Conservation (phyloP, 2,113 vertebrate genomes). For the Gila orcuttii region DNA sequence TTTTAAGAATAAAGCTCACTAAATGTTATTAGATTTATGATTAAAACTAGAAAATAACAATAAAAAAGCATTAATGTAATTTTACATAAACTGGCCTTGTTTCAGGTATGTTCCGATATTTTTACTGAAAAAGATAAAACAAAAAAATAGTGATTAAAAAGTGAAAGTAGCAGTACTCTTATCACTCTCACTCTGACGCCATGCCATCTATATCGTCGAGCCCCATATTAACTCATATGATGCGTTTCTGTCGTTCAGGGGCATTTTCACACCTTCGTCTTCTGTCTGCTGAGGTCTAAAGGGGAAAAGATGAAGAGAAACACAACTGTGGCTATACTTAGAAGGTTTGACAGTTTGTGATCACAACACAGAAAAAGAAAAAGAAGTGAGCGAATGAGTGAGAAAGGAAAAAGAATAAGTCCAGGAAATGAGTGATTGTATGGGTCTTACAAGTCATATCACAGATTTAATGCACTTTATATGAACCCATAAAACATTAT, state of each 20-base stretch:
- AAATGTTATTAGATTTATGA: not conserved
- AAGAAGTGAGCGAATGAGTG: not conserved
- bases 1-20: not conserved
- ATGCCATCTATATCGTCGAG: not conserved
- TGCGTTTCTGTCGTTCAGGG: slow-evolving; percentile 5
- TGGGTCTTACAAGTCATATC: not conserved
- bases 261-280: slow-evolving; percentile 17
- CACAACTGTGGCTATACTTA: slow-evolving; percentile 21
- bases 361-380: not conserved
- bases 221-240: not conserved
- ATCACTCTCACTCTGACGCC: not conserved
- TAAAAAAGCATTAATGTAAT: too few relatives aligned
- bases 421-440: not conserved
- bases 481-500: slow-evolving; percentile 38
- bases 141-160: not conserved
- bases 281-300: not conserved
- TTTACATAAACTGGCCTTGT: not conserved
- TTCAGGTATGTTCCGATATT: not conserved
- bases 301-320: slow-evolving; percentile 5
- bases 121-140: not conserved
- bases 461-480: slow-evolving; percentile 8
- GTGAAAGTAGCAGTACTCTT: not conserved
- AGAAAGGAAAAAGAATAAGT: not conserved
- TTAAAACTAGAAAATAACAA: not conserved
- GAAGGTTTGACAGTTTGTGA: not conserved